phyloP scores from a whole-genome alignment of 2,888 invertebrate species.

The Cheilosia urbana region DNA sequence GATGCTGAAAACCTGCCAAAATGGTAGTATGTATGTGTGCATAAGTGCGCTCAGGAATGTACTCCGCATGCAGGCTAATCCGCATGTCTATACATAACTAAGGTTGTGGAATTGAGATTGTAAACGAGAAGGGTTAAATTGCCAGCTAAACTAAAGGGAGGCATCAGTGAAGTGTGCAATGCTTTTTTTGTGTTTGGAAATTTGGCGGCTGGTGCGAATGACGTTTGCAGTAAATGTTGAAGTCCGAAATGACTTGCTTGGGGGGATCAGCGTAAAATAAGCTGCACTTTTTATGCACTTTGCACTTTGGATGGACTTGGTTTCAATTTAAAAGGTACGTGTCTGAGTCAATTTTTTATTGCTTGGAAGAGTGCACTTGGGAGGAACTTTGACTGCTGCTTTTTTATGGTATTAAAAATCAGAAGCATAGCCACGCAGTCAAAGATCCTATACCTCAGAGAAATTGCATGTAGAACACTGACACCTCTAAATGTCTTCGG shows the following conservation, averaged over 20 bases:
- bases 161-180: slow-evolving; percentile 8
- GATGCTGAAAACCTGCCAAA: slow-evolving; percentile 56
- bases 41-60: not conserved
- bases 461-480: no score
- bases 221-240: slow-evolving; percentile 41
- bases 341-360: no score
- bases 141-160: slow-evolving; percentile 26
- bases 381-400: not conserved
- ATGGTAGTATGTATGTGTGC: slow-evolving; percentile 23
- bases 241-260: slow-evolving; percentile 48
- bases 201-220: slow-evolving; percentile 46
- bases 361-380: no score
- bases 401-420: no score
- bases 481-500: no score
- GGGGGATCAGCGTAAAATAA: not conserved
- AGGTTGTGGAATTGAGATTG: slow-evolving; percentile 50
- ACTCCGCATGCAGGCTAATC: not conserved
- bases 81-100: slow-evolving; percentile 13
- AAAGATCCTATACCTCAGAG: no score
- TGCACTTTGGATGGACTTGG: no score
- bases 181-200: slow-evolving; percentile 5
- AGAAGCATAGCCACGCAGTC: no score
- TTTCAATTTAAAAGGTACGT: no score
- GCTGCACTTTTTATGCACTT: not conserved
- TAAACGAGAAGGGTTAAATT: slow-evolving; percentile 58